Base-by-base conservation (phyloP, 2,113 vertebrate genomes). In the Corythornis madagascariensis region DNA sequence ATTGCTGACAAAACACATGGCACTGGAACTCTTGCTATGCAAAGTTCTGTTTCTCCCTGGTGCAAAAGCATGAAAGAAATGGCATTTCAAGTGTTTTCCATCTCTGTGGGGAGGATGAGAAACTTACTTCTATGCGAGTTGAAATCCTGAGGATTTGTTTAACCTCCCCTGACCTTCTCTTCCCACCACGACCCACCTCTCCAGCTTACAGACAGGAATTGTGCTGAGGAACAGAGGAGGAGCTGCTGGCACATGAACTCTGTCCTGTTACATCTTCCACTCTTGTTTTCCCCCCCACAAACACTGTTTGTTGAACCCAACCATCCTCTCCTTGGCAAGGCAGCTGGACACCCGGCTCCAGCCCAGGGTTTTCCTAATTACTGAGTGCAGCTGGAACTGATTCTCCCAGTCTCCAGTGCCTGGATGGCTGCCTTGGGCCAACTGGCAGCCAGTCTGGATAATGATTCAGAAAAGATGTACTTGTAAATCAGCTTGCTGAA, bases 301-400 rank as follows among this genome's bases (percentile, higher is more conserved):
- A 16, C 9, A 7, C 67, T 74, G 74, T 87, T 83, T 93, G 94
- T 65, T 80, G 87, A 86, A 80, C 33, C 42, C 35, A 87, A 73
- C 2, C 59, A 89, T 84, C 3, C 0, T 0, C 67, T 95, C 84
- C 75, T 92, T 95, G 96, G 96, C 69, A 64, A 93, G 65, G 94
- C 86, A n/a, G 76, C 86, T 95, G 95, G 75, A 93, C 91, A 94
- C 80, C 81, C 91, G 43, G 91, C 94, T 94, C 14, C 52, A 77
- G 94, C 79, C 66, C 89, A 93, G 91, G 94, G 89, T 74, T 94
- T 92, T 95, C 91, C 89, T 92, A 74, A 94, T 94, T 93, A 85
- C 13, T 0, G 84, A 94, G 82, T 42, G 84, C 94, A 96, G 94
- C 94, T 96, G 95, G 94, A 96, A 88, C 82, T 2, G 7, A 94